Evolutionary conservation across 2,113 vertebrate species (phyloP), one percentile per base, ranked within the genome.

Genomic region (Pollachius pollachius): DNA sequence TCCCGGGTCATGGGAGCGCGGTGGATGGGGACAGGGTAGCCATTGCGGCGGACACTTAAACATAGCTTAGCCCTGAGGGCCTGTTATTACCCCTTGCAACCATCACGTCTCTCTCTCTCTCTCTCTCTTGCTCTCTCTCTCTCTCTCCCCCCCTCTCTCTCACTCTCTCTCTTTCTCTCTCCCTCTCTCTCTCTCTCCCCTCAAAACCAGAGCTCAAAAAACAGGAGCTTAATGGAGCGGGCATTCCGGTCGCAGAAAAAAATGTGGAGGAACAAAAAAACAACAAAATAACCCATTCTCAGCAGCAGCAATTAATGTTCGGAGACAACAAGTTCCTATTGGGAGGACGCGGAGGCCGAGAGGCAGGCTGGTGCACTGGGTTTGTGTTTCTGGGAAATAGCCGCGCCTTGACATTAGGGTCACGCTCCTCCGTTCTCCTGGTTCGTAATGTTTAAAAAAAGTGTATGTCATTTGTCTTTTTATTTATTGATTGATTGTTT

Each of bases 71-170:
- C 81, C 86, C 70, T 69, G 73, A 68, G 30, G 87, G 89, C 89
- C 94, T 95, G 92, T 94, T 94, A 95, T 96, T 95, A 94, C 90
- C 85, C 92, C 84, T 90, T 91, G 92, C 88, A 92, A 93, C 94
- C 90, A 94, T 92, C 89, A 89, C 93, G 92, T 94, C 90, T 91
- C 85, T 79, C 73, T 83, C 71, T 79, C 81, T 79, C 75, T 75
- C 93, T 89, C 34, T 52, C 85, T 87, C 89, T 87, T 88, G 80
- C 81, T 84, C 78, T 27, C 27, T 27, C 27, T 27, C 27, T 27
- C 27, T 27, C 27, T 27, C 27, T 27, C 30, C 3, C 30, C 3
- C 30, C 3, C 30, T 30, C 30, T 30, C 30, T 30, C 30, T 30
- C 30, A 2, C 30, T 30, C 30, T 30, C 30, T 30, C 30, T 30